Evolutionary conservation across 1,140 invertebrate species (phyloP).

Genomic region (Ectropis grisescens): DNA sequence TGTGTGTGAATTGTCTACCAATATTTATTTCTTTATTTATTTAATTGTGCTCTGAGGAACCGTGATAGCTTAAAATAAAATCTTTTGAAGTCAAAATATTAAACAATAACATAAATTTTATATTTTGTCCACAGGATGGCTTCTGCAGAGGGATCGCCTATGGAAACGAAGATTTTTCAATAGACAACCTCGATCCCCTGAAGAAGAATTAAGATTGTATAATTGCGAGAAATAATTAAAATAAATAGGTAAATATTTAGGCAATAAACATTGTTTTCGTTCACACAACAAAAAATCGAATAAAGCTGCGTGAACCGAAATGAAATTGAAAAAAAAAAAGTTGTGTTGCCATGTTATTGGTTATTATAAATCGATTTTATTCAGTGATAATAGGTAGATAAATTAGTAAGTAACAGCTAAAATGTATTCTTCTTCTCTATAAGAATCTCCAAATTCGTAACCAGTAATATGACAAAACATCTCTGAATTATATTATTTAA

Average conservation of each 20-base stretch:
- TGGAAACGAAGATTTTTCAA: conserved; percentile 85
- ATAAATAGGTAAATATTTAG: conserved; percentile 44
- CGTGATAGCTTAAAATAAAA: no score
- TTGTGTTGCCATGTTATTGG: conserved; percentile 60
- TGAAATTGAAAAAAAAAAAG: conserved; percentile 27
- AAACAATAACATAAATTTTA: no score
- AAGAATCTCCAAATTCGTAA: conserved; percentile 32
- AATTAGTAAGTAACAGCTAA: background rate
- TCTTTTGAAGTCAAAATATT: no score
- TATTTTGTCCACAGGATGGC: conserved; percentile 77
- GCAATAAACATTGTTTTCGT: conserved; percentile 31
- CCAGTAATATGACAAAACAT: conserved; percentile 31
- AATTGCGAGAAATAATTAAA: conserved; percentile 18
- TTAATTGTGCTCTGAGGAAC: no score
- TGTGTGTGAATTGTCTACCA: no score
- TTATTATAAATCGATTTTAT: conserved; percentile 16
- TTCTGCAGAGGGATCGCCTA: conserved; percentile 86
- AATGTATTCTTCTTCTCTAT: conserved; percentile 1
- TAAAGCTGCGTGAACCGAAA: conserved; percentile 39
- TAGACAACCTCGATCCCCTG: conserved; percentile 85
- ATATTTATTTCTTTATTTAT: no score
- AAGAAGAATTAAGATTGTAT: conserved; percentile 64
- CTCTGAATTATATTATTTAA: conserved; percentile 8
- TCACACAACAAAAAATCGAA: conserved; percentile 35
- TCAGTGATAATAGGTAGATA: conserved; percentile 12